These are phyloP conservation scores for Prietella phreatophila DNA, from an alignment of 2,113 vertebrate genomes.

Conservation along the genomic window DNA sequence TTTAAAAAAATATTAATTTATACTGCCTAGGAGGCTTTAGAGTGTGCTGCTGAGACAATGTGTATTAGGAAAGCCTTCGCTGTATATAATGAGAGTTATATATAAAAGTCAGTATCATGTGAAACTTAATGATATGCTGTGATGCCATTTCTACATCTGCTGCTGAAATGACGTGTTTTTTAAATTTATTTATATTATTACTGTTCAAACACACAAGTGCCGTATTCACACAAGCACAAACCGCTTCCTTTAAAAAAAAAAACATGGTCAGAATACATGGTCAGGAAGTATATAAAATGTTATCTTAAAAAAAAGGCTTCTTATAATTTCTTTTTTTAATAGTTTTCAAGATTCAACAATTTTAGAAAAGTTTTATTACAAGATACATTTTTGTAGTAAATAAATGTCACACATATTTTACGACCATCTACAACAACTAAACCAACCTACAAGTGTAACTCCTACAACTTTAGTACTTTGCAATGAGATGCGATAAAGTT, in stretches of 20 bases:
- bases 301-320: not conserved
- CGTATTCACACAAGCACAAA: not conserved
- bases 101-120: not conserved
- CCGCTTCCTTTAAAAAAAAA: conserved; percentile 6
- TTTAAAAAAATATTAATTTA: not conserved
- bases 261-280: not conserved
- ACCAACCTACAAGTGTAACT: not conserved
- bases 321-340: not conserved
- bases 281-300: not conserved
- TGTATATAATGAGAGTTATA: not conserved
- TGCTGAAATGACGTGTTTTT: too few species aligned
- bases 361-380: not conserved
- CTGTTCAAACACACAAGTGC: not conserved
- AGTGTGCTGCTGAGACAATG: not conserved
- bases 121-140: not conserved
- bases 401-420: not conserved
- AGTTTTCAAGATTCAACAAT: not conserved
- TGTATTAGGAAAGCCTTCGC: not conserved
- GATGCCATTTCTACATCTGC: too few species aligned
- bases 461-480: not conserved
- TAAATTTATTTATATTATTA: too few species aligned
- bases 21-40: not conserved
- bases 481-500: not conserved
- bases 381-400: not conserved
- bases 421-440: not conserved